These are phyloP conservation scores for Lepus americanus DNA, from an alignment of 2,113 vertebrate species.

Conservation along the genomic window DNA sequence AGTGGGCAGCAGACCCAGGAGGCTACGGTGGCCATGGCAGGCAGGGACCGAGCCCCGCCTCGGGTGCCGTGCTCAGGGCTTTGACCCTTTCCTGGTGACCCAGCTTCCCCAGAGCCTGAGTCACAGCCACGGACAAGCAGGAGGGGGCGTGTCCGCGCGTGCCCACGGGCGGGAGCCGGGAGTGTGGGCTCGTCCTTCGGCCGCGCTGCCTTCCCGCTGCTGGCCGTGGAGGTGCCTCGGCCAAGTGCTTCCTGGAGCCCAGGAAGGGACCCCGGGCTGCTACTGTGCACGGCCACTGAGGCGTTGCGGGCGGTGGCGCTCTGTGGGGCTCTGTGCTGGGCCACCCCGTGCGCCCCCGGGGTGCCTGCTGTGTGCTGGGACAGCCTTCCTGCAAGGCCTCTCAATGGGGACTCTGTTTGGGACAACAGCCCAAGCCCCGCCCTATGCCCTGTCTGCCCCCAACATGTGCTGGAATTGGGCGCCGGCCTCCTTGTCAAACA, in stretches of 20 bases:
- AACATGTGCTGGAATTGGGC: background rate
- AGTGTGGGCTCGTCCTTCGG: too few relatives aligned
- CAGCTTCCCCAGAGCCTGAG: background rate
- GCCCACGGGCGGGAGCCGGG: too few relatives aligned
- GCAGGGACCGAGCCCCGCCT: background rate
- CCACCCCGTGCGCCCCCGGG: background rate
- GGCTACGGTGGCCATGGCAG: fast-evolving
- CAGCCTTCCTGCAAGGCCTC: background rate
- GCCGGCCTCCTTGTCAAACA: too few relatives aligned
- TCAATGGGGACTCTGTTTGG: background rate
- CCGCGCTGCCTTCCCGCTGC: background rate
- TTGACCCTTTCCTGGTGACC: background rate
- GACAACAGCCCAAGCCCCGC: background rate
- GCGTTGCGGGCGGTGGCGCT: background rate
- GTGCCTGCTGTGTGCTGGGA: too few relatives aligned
- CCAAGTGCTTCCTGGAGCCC: background rate
- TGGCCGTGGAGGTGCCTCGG: background rate
- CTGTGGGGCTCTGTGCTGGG: background rate
- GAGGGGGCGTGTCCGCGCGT: too few relatives aligned
- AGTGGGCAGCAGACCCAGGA: fast-evolving
- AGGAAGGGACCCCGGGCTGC: background rate
- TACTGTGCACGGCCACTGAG: fast-evolving
- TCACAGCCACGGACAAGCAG: too few relatives aligned
- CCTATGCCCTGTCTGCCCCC: background rate
- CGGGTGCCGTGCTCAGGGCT: background rate